Conservation (phyloP, 2,888 invertebrate genomes). For the Rutpela maculata region DNA sequence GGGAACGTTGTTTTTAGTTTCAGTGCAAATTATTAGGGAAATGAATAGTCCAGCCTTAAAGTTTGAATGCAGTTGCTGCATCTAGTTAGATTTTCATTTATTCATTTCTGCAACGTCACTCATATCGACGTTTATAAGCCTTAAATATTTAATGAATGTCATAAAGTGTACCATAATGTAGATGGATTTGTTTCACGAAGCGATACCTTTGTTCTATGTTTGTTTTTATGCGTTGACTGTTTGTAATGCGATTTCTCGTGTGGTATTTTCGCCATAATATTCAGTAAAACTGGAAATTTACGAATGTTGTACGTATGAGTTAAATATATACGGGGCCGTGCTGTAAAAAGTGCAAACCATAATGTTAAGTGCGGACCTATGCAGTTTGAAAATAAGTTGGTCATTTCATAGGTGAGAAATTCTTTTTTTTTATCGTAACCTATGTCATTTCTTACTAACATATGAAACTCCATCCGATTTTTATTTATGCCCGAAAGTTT, state of each 20-base stretch:
- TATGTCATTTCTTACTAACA: no score
- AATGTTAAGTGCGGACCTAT: not conserved
- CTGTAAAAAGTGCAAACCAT: not conserved
- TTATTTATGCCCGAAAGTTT: no score
- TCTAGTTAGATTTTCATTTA: not conserved
- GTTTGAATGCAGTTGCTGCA: no score
- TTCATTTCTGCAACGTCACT: not conserved
- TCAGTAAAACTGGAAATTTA: not conserved
- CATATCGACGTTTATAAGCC: not conserved
- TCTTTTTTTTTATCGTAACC: no score
- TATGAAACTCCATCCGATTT: no score
- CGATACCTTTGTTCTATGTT: not conserved
- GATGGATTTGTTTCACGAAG: not conserved
- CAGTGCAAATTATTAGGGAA: no score
- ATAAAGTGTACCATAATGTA: not conserved
- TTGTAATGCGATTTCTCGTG: not conserved
- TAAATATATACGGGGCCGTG: not conserved
- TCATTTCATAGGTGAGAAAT: not conserved
- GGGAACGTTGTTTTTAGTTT: no score
- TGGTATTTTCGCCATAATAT: not conserved
- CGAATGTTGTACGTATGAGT: not conserved
- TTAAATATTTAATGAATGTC: not conserved
- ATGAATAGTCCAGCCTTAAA: no score
- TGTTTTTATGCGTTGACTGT: not conserved
- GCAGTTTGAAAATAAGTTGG: not conserved